These are phyloP conservation scores for Troilus luridus DNA, from an alignment of 2,888 invertebrate genomes.

Conservation along the genomic window DNA sequence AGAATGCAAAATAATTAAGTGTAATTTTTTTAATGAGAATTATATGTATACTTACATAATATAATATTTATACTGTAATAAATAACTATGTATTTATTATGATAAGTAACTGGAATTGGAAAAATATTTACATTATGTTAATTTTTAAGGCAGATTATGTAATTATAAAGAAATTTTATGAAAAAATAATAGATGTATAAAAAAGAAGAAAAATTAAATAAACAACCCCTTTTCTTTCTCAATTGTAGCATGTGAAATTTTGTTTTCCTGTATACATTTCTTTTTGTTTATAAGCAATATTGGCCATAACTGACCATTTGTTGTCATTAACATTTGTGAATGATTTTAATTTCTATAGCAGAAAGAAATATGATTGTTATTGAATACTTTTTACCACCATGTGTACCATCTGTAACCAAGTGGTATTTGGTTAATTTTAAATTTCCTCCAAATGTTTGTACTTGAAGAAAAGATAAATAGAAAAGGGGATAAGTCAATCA, in stretches of 20 bases:
- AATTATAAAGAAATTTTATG: not conserved
- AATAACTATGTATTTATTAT: not conserved
- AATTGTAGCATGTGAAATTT: not conserved
- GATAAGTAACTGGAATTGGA: not conserved
- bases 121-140: constrained; percentile 7
- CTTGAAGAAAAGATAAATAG: not conserved
- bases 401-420: not conserved
- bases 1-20: not conserved
- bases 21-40: constrained; percentile 3
- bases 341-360: not conserved
- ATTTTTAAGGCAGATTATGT: not conserved
- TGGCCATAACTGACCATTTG: not conserved
- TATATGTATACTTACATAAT: constrained; percentile 16
- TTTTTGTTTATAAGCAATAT: not conserved
- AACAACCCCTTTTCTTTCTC: constrained; percentile 48
- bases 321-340: not conserved
- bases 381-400: not conserved
- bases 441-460: not conserved
- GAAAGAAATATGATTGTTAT: not conserved
- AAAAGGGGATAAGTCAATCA: not conserved
- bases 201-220: not conserved
- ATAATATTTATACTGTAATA: not conserved
- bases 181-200: not conserved
- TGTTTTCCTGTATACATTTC: constrained; percentile 3
- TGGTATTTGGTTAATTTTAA: constrained; percentile 34